These are phyloP conservation scores for Bos javanicus DNA, from an alignment of 2,113 vertebrate species.

Conservation along the genomic window DNA sequence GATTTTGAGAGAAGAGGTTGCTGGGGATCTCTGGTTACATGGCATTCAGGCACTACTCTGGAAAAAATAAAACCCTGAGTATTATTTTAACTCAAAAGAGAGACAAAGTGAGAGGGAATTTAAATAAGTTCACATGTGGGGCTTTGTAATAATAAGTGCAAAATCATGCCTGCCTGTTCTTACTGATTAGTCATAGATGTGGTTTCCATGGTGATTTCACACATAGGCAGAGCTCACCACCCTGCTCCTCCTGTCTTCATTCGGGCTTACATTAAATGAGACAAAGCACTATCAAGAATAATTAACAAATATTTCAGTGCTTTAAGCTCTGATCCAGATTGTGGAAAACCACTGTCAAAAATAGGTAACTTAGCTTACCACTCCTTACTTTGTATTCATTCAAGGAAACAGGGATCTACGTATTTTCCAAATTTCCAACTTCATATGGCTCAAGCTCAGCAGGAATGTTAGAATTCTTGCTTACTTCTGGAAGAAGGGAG, in stretches of 20 bases:
- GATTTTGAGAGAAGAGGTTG: background rate
- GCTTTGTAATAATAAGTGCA: constrained; percentile 4
- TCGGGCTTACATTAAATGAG: background rate
- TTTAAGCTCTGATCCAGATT: background rate
- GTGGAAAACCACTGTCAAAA: background rate
- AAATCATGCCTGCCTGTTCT: background rate
- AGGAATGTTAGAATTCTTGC: background rate
- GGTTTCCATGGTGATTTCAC: constrained; percentile 16
- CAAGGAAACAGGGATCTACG: background rate
- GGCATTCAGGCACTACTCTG: background rate
- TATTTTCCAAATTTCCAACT: background rate
- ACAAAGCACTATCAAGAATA: background rate
- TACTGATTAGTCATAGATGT: background rate
- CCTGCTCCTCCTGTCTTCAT: background rate
- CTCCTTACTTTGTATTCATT: background rate
- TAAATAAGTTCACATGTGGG: constrained; percentile 16
- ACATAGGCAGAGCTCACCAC: background rate
- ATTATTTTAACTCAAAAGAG: background rate
- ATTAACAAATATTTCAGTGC: background rate
- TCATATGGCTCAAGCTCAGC: background rate
- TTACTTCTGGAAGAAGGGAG: background rate
- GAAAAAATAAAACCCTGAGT: background rate
- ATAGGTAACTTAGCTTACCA: background rate
- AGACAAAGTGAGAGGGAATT: background rate
- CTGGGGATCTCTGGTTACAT: background rate